A percentile compares a stretch with the other conserved stretches of the same genome.
These are phyloP conservation scores for Vollenhovia emeryi DNA, from an alignment of 1,140 invertebrate genomes.

Conservation along the genomic window DNA sequence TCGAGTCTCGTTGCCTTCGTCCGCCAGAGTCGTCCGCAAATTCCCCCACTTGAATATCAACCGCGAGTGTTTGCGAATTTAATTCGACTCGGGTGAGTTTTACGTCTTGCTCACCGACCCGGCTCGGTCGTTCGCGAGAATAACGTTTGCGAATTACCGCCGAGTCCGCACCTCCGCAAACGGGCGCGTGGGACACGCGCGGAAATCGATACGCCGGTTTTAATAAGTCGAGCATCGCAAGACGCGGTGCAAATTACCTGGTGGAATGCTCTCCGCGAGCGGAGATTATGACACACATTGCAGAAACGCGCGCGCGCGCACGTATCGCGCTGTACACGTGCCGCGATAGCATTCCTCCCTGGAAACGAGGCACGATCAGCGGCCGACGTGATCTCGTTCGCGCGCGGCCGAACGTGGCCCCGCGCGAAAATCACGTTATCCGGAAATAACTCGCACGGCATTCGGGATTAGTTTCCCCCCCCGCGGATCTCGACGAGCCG, in stretches of 20 bases:
- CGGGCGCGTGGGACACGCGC: not conserved
- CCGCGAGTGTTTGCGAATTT: not conserved
- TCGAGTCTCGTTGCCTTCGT: too few relatives aligned
- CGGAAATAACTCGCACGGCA: not conserved
- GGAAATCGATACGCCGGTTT: conserved; percentile 1
- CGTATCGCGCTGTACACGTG: conserved; percentile 5
- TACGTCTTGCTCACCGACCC: not conserved
- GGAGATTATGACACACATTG: conserved; percentile 28
- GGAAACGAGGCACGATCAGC: not conserved
- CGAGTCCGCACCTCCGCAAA: not conserved
- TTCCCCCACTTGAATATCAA: not conserved
- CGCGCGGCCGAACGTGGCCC: not conserved
- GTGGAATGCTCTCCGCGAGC: not conserved
- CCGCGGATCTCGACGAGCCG: not conserved
- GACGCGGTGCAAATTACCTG: not conserved
- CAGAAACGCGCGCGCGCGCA: conserved; percentile 4
- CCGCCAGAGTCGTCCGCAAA: not conserved
- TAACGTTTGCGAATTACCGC: not conserved
- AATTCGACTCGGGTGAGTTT: not conserved
- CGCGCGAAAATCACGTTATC: not conserved
- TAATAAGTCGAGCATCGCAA: not conserved
- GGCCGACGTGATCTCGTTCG: not conserved
- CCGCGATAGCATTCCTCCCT: conserved; percentile 1
- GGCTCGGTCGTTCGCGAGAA: not conserved
- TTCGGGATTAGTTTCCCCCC: not conserved